These are phyloP conservation scores for Megalops atlanticus DNA, from an alignment of 2,113 vertebrate species.

Conservation along the genomic window DNA sequence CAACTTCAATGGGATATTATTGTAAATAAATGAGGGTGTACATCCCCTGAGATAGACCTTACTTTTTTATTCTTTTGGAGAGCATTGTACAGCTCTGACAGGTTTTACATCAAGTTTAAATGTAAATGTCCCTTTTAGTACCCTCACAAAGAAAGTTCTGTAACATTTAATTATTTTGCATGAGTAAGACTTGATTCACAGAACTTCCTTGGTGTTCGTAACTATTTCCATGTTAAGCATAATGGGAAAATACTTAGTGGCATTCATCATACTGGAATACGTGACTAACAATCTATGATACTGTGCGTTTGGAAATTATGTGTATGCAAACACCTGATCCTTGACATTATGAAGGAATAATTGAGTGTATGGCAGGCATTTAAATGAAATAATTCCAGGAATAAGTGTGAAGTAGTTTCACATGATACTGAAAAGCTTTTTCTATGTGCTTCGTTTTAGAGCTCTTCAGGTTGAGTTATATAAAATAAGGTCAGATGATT, in stretches of 20 bases:
- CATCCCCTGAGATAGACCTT: slow-evolving; percentile 20
- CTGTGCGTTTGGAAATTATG: slow-evolving; percentile 36
- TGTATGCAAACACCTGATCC: slow-evolving; percentile 49
- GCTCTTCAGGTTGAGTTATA: slow-evolving; percentile 30
- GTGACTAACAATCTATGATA: slow-evolving; percentile 19
- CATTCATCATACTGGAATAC: slow-evolving; percentile 25
- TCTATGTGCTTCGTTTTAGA: slow-evolving; percentile 18
- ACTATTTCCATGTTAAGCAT: too few relatives aligned
- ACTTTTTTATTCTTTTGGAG: slow-evolving; percentile 19
- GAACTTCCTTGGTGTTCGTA: not conserved
- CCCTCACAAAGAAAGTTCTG: not conserved
- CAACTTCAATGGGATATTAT: slow-evolving; percentile 23
- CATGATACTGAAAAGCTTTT: slow-evolving; percentile 39
- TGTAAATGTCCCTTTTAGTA: not conserved
- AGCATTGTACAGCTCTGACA: slow-evolving; percentile 4
- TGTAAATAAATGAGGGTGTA: slow-evolving; percentile 27
- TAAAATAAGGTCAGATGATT: slow-evolving; percentile 43
- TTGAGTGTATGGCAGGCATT: slow-evolving; percentile 43
- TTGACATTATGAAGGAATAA: slow-evolving; percentile 51
- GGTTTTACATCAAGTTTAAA: slow-evolving; percentile 14
- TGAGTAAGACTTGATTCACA: not conserved
- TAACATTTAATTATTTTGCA: not conserved
- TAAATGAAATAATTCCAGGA: slow-evolving; percentile 47
- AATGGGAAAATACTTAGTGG: not conserved
- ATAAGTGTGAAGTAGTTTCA: slow-evolving; percentile 46